phyloP scores from a whole-genome alignment of 1,140 invertebrate species.

The Colletes latitarsis region DNA sequence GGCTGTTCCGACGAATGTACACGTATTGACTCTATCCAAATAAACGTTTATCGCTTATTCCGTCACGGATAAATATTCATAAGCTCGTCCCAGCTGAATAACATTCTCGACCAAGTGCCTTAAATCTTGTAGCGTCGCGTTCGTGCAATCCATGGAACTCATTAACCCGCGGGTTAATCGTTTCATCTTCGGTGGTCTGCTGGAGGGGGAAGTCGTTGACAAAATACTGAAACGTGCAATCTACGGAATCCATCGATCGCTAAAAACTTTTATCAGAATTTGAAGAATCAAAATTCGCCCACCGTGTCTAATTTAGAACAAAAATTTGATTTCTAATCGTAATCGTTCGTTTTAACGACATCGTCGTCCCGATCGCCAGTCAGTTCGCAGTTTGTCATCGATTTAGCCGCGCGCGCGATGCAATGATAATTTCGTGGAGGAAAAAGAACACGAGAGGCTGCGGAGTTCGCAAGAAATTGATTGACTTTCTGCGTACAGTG shows the following conservation, averaged over 20 bases:
- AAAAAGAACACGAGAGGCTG: background rate
- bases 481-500: constrained; percentile 33
- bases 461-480: constrained; percentile 32
- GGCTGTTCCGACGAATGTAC: background rate
- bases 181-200: constrained; percentile 11
- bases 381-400: background rate
- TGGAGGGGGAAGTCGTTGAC: constrained; percentile 15
- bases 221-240: constrained; percentile 13
- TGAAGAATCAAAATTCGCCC: too few relatives aligned
- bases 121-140: constrained; percentile 9
- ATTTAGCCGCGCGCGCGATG: background rate
- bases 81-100: background rate
- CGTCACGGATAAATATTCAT: constrained; percentile 23
- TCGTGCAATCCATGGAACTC: constrained; percentile 23
- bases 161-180: constrained; percentile 35
- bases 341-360: too few relatives aligned
- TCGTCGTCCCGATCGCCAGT: too few relatives aligned
- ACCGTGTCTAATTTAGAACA: too few relatives aligned
- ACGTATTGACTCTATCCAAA: background rate
- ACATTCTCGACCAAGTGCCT: background rate
- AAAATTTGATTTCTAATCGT: too few relatives aligned
- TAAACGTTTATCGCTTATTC: background rate
- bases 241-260: too few relatives aligned
- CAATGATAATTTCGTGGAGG: constrained; percentile 7
- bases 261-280: too few relatives aligned